These are phyloP conservation scores for Thomomys bottae DNA, from an alignment of 2,113 vertebrate genomes.

Conservation along the genomic window DNA sequence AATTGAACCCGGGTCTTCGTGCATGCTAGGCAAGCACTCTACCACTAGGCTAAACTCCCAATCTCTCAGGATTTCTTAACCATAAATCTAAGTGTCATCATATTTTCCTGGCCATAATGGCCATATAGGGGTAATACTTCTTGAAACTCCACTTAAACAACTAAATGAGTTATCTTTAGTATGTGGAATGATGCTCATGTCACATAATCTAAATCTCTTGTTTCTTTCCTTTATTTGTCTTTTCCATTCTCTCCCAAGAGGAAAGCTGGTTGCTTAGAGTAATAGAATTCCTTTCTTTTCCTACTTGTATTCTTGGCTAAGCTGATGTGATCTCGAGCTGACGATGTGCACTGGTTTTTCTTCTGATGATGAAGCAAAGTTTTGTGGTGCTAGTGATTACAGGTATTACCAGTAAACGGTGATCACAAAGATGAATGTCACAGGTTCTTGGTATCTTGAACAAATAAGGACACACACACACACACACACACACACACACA, in stretches of 20 bases:
- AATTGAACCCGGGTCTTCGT: no score
- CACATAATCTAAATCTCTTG: background rate
- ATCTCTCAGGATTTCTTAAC: slow-evolving; percentile 18
- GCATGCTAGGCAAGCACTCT: no score
- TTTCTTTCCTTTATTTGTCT: background rate
- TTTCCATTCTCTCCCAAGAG: slow-evolving; percentile 12
- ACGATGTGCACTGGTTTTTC: background rate
- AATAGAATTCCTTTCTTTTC: background rate
- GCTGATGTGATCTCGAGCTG: background rate
- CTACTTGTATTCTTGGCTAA: background rate
- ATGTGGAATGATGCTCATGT: background rate
- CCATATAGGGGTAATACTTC: background rate
- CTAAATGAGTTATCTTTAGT: background rate
- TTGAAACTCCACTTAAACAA: slow-evolving; percentile 6
- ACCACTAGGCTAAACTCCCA: no score
- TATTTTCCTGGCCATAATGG: background rate
- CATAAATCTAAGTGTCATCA: background rate
- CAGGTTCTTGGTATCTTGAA: no score
- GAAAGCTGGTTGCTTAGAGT: background rate
- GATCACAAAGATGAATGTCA: no score
- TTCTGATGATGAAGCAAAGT: background rate
- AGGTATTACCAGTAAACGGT: no score
- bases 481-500: no score
- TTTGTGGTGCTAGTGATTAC: background rate
- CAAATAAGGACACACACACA: no score